phyloP scores from a whole-genome alignment of 2,888 invertebrate genomes.

The Molanna angustata region DNA sequence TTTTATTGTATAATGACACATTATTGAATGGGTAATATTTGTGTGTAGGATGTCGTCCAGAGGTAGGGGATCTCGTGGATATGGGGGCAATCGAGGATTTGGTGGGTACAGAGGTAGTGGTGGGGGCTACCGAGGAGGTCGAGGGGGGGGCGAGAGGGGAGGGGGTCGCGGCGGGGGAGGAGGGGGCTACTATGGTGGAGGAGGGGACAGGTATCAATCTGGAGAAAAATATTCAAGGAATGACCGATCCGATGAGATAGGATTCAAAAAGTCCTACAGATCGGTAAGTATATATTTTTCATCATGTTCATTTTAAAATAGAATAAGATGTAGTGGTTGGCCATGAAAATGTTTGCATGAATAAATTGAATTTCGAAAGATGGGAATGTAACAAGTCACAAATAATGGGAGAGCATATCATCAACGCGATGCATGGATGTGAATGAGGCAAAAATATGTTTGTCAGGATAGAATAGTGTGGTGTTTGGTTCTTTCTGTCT shows the following conservation, averaged over 20 bases:
- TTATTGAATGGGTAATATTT: no score
- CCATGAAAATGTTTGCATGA: background rate
- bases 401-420: no score
- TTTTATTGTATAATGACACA: no score
- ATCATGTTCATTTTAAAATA: background rate
- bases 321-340: background rate
- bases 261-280: constrained; percentile 52
- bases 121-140: constrained; percentile 41
- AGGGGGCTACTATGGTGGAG: constrained; percentile 44
- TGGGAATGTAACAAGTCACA: background rate
- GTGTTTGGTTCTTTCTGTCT: no score
- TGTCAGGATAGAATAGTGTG: no score
- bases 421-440: no score
- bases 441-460: no score
- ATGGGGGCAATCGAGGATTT: constrained; percentile 34
- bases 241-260: constrained; percentile 44
- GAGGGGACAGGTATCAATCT: constrained; percentile 35
- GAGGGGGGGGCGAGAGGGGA: constrained; percentile 41
- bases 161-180: constrained; percentile 47
- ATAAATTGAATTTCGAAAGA: background rate
- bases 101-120: constrained; percentile 38
- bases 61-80: constrained; percentile 47
- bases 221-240: constrained; percentile 48
- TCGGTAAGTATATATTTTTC: constrained; percentile 41
- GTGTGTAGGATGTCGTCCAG: constrained; percentile 53